Evolutionary conservation across 2,888 invertebrate genomes (phyloP), one percentile per base, ranked within the genome.

Genomic region (Plebejus argus): DNA sequence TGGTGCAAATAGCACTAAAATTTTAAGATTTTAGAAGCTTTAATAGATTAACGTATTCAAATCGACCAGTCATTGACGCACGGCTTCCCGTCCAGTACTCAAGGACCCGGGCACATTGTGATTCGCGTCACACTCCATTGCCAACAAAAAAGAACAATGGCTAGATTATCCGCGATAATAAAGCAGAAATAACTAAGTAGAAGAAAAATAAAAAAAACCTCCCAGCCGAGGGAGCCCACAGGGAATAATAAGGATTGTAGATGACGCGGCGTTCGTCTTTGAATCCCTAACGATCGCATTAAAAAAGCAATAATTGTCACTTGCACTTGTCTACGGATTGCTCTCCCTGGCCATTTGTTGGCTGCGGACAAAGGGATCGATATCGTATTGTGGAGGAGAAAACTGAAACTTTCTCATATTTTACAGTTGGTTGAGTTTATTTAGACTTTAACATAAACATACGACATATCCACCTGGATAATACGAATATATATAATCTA

Each of bases 121-220:
- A 53, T 23, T 74, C 74, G 23, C 28, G 74, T 74, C 74, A 74
- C 74, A 49, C 28, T 20, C 74, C 74, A 53, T 74, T 74, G 23
- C 18, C 23, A 39, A 74, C 74, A 74, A 74, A 74, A 72, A 74
- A 74, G 74, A 74, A 74, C 74, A 74, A 74, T 74, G 74, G 53
- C 49, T 28, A 74, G 74, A 74, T 74, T 74, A 74, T 28, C 74
- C 74, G 28, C 49, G 49, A 49, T 53, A 74, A 33, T 53, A 15
- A 74, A 18, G 49, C 74, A 74, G 45, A 74, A 74, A 74, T 74
- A 74, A 23, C 72, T 72, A 12, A 20, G 53, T 53, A n/a, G 35
- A 71, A n/a, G 35, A 33, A n/a, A 33, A 20, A 72, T 23, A 45
- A 23, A 45, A 23, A 45, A 49, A 39, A 72, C 6, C 18, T 28